Percentiles rank a stretch among this genome's conserved stretches.
These are phyloP conservation scores for Andinoacara biseriatus DNA, from an alignment of 2,113 vertebrate species.

Conservation along the genomic window DNA sequence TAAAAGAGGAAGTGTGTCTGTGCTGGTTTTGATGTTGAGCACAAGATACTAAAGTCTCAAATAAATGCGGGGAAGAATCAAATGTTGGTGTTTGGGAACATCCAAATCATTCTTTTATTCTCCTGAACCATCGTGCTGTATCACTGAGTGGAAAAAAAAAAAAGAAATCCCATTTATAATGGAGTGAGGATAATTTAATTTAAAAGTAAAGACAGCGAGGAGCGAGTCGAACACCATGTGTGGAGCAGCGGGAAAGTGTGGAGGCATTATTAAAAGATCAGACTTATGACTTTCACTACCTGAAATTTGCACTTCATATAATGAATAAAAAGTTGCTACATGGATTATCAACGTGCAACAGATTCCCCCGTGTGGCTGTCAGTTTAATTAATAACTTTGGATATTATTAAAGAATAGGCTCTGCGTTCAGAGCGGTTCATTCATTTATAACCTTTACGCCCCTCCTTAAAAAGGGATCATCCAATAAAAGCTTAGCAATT, in stretches of 20 bases:
- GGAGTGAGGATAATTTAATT: conserved; percentile 35
- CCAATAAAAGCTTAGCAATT: not conserved
- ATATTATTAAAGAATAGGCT: not conserved
- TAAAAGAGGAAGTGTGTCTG: conserved; percentile 32
- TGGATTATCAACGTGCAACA: conserved; percentile 13
- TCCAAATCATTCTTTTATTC: not conserved
- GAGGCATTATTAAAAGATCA: conserved; percentile 33
- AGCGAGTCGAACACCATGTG: not conserved
- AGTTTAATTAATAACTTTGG: conserved; percentile 6
- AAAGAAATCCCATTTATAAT: conserved; percentile 30
- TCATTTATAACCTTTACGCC: not conserved
- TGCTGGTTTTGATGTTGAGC: conserved; percentile 33
- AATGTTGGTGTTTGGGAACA: not conserved
- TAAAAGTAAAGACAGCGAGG: conserved; percentile 37
- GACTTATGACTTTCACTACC: conserved; percentile 13
- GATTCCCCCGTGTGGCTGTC: not conserved
- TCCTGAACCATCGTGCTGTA: not conserved
- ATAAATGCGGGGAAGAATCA: not conserved
- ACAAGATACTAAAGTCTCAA: not conserved
- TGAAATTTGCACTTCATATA: conserved; percentile 29
- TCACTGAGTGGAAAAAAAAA: not conserved
- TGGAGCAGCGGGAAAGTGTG: not conserved
- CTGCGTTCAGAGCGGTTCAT: not conserved
- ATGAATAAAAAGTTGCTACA: conserved; percentile 4
- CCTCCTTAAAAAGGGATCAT: not conserved